These are phyloP conservation scores for Tragulus kanchil DNA, from an alignment of 2,113 vertebrate species.

Conservation along the genomic window DNA sequence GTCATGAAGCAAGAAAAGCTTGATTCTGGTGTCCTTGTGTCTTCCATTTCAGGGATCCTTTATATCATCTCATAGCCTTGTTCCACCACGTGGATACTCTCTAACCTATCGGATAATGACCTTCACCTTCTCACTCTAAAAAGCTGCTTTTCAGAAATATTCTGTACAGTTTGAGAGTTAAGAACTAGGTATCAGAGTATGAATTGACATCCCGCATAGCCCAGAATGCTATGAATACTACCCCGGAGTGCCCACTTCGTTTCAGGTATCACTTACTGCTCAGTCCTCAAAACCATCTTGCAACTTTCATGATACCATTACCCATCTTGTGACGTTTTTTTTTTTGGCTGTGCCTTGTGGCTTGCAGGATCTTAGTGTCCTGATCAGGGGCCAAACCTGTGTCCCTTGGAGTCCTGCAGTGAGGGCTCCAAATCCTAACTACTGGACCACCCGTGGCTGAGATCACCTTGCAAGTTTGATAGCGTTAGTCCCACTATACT, in stretches of 20 bases:
- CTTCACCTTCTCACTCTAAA: not conserved
- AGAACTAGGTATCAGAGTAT: not conserved
- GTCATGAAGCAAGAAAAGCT: not conserved
- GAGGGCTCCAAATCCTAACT: not conserved
- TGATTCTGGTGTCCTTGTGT: not conserved
- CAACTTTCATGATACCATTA: not conserved
- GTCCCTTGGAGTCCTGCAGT: not conserved
- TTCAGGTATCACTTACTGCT: not conserved
- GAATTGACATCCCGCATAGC: not conserved
- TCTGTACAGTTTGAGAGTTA: not conserved
- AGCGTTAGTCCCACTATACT: not conserved
- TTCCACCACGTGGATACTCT: not conserved
- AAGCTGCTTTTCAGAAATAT: not conserved
- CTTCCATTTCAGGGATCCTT: not conserved
- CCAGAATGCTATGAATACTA: not conserved
- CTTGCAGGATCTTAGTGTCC: not conserved
- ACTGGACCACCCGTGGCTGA: not conserved
- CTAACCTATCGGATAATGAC: not conserved
- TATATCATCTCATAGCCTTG: not conserved
- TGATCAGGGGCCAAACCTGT: not conserved
- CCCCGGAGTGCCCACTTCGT: not conserved
- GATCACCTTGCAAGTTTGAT: not conserved
- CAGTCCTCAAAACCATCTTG: not conserved
- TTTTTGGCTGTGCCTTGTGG: too few species aligned
- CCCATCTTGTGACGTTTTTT: too few species aligned